A percentile compares a stretch with the other conserved stretches of the same genome.
Conservation (phyloP, 2,797 vertebrate genomes). For the Sebastolobus altivelis region DNA sequence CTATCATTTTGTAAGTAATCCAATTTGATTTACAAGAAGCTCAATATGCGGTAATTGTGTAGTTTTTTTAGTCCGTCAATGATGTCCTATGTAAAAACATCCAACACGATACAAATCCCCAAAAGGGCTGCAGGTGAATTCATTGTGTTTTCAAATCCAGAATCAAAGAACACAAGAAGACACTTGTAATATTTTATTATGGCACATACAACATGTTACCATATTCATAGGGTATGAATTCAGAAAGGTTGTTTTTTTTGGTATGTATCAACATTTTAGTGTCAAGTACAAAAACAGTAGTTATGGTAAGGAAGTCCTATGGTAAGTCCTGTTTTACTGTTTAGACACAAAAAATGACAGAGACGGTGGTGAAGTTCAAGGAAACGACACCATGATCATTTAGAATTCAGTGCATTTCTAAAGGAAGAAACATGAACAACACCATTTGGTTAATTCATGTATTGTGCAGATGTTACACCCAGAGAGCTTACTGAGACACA, state of each 20-base stretch:
- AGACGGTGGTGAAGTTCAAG: background rate
- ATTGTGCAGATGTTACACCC: slow-evolving; percentile 31
- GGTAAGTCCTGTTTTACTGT: slow-evolving; percentile 7
- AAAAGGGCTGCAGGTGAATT: background rate
- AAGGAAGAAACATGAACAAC: slow-evolving; percentile 21
- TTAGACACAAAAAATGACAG: slow-evolving; percentile 8
- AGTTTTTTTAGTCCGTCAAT: background rate
- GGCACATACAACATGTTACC: slow-evolving; percentile 65
- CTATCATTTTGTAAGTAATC: background rate
- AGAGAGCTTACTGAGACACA: slow-evolving; percentile 6
- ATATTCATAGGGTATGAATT: slow-evolving; percentile 41
- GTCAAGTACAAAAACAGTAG: slow-evolving; percentile 50
- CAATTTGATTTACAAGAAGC: background rate
- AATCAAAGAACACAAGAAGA: slow-evolving; percentile 1
- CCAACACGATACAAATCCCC: background rate
- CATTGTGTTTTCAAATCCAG: background rate
- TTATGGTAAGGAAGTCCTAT: slow-evolving; percentile 15
- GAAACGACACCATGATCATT: background rate
- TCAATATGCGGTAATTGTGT: background rate
- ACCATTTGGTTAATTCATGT: slow-evolving; percentile 5
- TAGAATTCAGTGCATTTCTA: slow-evolving; percentile 31
- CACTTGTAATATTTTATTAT: slow-evolving; percentile 71
- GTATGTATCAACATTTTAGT: slow-evolving; percentile 39
- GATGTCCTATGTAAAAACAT: background rate
- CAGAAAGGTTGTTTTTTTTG: slow-evolving; percentile 39